phyloP scores from a whole-genome alignment of 2,797 vertebrate species.

The Pangasius djambal region DNA sequence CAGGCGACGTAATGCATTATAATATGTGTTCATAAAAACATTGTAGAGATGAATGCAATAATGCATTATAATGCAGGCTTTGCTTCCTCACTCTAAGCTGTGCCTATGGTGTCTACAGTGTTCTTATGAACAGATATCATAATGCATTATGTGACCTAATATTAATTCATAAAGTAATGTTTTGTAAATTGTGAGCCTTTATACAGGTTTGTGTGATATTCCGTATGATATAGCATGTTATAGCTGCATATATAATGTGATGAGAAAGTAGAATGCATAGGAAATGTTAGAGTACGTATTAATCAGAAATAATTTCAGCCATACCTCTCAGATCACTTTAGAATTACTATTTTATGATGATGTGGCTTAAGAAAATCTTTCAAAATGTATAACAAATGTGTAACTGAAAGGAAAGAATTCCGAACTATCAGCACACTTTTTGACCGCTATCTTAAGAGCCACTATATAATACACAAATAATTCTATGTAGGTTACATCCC shows the following conservation, averaged over 20 bases:
- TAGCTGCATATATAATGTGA: neutral
- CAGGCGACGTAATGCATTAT: neutral
- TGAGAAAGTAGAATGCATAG: neutral
- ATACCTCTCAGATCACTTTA: neutral
- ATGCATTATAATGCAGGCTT: neutral
- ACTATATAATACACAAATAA: conserved; percentile 8
- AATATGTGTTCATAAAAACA: neutral
- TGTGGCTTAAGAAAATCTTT: neutral
- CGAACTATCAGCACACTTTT: neutral
- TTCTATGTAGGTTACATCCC: conserved; percentile 63
- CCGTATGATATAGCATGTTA: neutral
- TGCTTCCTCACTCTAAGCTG: neutral
- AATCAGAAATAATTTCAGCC: neutral
- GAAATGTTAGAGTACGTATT: neutral
- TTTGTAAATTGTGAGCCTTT: neutral
- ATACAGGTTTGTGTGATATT: neutral
- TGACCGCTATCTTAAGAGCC: neutral
- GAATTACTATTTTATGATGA: no score
- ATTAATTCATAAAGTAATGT: neutral
- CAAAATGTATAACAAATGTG: neutral
- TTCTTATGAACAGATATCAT: neutral
- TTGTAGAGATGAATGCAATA: neutral
- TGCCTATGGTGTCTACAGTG: neutral
- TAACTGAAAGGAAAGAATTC: neutral
- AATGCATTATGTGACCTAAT: neutral